These are phyloP conservation scores for Dissostichus mawsoni DNA, from an alignment of 2,113 vertebrate species.

Conservation along the genomic window DNA sequence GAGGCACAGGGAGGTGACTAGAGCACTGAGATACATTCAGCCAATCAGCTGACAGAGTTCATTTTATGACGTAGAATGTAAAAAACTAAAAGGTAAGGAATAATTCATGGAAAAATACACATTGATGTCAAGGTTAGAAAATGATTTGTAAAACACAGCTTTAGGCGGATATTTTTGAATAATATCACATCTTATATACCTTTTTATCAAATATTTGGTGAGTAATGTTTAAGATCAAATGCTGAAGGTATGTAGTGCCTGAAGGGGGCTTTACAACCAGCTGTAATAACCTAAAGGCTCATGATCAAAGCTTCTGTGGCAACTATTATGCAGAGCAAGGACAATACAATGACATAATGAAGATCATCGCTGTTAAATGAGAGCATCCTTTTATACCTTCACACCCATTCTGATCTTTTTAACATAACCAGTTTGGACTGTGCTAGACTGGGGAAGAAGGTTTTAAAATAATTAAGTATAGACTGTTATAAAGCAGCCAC, in stretches of 20 bases:
- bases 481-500: background rate
- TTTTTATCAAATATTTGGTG: constrained; percentile 1
- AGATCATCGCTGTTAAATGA: background rate
- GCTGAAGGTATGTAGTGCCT: background rate
- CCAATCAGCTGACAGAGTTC: constrained; percentile 51
- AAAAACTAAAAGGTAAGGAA: background rate
- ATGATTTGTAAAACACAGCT: background rate
- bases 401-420: background rate
- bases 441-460: background rate
- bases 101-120: background rate
- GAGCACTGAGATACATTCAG: constrained; percentile 46
- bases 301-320: background rate
- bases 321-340: constrained; percentile 5
- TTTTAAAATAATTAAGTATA: background rate
- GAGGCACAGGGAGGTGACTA: constrained; percentile 56
- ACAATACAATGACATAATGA: background rate
- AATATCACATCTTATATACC: background rate
- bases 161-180: background rate
- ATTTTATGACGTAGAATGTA: constrained; percentile 21
- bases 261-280: background rate
- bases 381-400: background rate
- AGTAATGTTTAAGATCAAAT: constrained; percentile 3
- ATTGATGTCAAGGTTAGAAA: background rate
- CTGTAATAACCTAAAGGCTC: constrained; percentile 4
- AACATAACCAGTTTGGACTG: background rate